These are phyloP conservation scores for Metellina segmentata DNA, from an alignment of 2,888 invertebrate genomes.

Conservation along the genomic window DNA sequence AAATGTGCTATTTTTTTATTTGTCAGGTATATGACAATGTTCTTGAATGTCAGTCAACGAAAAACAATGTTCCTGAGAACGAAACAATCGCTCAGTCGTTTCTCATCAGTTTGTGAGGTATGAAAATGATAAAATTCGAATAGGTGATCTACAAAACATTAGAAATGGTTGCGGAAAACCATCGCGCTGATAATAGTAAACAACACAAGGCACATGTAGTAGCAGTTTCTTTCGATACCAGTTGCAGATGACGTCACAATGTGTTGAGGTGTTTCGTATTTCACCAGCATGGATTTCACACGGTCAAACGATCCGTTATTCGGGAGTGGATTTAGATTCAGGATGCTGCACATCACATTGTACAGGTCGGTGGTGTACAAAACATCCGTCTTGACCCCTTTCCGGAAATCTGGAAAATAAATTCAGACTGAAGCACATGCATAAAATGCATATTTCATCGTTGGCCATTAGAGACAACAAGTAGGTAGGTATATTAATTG, in stretches of 20 bases:
- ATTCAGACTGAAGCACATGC: neutral
- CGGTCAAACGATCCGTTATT: conserved; percentile 74
- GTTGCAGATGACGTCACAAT: neutral
- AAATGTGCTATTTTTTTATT: too few species aligned
- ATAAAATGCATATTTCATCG: neutral
- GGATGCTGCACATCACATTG: conserved; percentile 68
- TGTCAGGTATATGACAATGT: too few species aligned
- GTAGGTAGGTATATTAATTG: too few species aligned
- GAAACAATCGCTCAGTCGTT: too few species aligned
- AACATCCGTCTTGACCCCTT: neutral
- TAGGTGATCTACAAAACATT: too few species aligned
- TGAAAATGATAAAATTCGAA: too few species aligned
- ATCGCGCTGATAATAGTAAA: too few species aligned
- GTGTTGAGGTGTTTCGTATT: neutral
- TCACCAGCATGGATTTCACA: conserved; percentile 4
- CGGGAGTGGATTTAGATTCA: conserved; percentile 63
- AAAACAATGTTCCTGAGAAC: too few species aligned
- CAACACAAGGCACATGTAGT: neutral
- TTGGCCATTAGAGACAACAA: too few species aligned
- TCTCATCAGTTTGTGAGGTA: too few species aligned
- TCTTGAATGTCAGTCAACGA: too few species aligned
- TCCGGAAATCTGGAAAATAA: conserved; percentile 9
- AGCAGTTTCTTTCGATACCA: neutral
- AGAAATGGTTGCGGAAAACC: too few species aligned
- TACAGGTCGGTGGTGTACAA: conserved; percentile 66